Evolutionary conservation across 2,113 vertebrate species (phyloP).

Genomic region (Podarcis raffonei): DNA sequence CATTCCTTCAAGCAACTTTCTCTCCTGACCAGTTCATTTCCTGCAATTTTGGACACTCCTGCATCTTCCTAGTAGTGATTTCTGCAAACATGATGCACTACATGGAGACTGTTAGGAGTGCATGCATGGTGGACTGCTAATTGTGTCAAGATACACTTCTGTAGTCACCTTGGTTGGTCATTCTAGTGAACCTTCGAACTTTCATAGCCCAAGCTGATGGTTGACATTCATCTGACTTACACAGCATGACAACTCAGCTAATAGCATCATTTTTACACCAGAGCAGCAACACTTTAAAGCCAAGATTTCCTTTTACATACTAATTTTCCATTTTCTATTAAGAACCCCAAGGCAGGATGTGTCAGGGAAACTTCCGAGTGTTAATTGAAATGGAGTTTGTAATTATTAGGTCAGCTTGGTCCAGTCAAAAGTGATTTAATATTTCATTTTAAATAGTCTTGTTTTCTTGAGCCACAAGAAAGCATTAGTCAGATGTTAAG

Average conservation of each 20-base stretch:
- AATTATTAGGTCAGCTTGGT: conserved; percentile 72
- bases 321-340: conserved; percentile 51
- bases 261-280: conserved; percentile 5
- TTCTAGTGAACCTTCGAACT: not conserved
- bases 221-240: not conserved
- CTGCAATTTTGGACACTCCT: not conserved
- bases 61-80: not conserved
- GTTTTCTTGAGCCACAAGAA: conserved; percentile 53
- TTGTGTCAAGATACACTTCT: not conserved
- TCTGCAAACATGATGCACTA: not conserved
- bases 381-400: conserved; percentile 71
- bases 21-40: not conserved
- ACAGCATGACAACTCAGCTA: not conserved
- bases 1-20: not conserved
- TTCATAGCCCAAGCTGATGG: not conserved
- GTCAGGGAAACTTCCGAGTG: conserved; percentile 67
- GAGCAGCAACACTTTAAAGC: conserved; percentile 35
- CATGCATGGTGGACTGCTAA: not conserved
- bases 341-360: conserved; percentile 60
- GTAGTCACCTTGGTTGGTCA: not conserved
- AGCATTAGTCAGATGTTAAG: conserved; percentile 24
- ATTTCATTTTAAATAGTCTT: conserved; percentile 62
- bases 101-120: not conserved
- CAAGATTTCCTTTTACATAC: conserved; percentile 17
- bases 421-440: conserved; percentile 72